Percentiles rank a stretch among this genome's conserved stretches.
Conservation (phyloP, 2,888 invertebrate genomes). For the Drosophila melanosoma region DNA sequence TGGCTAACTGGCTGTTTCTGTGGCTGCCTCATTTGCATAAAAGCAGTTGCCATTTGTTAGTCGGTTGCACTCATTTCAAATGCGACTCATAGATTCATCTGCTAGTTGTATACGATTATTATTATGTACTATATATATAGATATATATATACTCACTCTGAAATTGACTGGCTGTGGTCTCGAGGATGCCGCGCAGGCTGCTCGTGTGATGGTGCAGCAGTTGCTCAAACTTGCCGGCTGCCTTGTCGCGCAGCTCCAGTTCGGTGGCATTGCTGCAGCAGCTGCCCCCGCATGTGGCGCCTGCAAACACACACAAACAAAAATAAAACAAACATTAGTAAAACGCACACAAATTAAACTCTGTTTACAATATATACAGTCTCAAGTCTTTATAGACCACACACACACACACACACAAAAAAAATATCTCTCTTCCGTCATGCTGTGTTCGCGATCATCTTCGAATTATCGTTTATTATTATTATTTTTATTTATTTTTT, state of each 20-base stretch:
- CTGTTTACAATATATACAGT: constrained; percentile 1
- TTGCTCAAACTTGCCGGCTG: constrained; percentile 87
- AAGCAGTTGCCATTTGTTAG: constrained; percentile 48
- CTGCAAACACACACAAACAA: constrained; percentile 61
- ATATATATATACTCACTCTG: constrained; percentile 87
- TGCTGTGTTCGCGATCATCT: constrained; percentile 56
- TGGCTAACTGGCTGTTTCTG: constrained; percentile 4
- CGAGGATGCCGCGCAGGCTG: constrained; percentile 90
- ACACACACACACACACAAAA: background rate
- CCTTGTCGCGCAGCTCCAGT: constrained; percentile 82
- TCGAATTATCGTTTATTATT: constrained; percentile 49
- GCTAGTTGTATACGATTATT: background rate
- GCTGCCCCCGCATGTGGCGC: constrained; percentile 84
- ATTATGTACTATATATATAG: no score
- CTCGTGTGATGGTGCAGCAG: constrained; percentile 90
- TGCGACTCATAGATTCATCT: constrained; percentile 30
- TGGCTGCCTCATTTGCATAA: constrained; percentile 67
- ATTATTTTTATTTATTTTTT: background rate
- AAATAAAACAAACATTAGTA: constrained; percentile 7
- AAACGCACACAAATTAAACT: constrained; percentile 6
- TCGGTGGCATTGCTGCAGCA: constrained; percentile 84
- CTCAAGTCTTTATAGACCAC: background rate
- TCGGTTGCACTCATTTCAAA: constrained; percentile 28
- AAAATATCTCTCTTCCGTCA: constrained; percentile 8
- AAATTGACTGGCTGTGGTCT: constrained; percentile 90